A percentile compares a stretch with the other conserved stretches of the same genome.
phyloP scores from a whole-genome alignment of 2,888 invertebrate species.

The Ichneumoninae sp. region DNA sequence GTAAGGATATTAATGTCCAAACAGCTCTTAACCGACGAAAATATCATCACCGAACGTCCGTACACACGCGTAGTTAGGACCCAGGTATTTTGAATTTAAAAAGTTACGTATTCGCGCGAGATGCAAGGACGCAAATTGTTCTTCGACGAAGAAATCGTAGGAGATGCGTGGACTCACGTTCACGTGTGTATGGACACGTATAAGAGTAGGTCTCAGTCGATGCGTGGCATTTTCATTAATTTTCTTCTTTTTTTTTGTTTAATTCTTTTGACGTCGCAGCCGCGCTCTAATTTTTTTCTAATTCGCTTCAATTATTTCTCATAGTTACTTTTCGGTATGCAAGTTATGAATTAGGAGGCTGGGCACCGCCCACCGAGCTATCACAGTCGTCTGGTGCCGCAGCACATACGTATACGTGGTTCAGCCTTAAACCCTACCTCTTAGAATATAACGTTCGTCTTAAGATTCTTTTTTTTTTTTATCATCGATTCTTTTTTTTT shows the following conservation, averaged over 20 bases:
- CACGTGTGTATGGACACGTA: constrained; percentile 74
- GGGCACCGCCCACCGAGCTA: constrained; percentile 85
- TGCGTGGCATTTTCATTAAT: constrained; percentile 59
- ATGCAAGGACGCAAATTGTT: constrained; percentile 42
- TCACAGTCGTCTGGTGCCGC: constrained; percentile 84
- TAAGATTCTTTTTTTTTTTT: constrained; percentile 48
- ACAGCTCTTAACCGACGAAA: constrained; percentile 20
- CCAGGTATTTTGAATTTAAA: not conserved
- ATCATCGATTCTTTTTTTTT: constrained; percentile 46
- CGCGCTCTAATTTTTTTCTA: constrained; percentile 55
- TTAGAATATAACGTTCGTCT: constrained; percentile 74
- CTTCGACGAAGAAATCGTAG: constrained; percentile 29
- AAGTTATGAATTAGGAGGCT: constrained; percentile 84
- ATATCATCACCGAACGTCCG: constrained; percentile 36
- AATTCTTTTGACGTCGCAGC: constrained; percentile 42
- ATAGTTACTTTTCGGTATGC: constrained; percentile 78
- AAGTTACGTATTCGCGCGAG: constrained; percentile 26
- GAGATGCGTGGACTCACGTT: constrained; percentile 51
- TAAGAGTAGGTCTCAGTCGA: constrained; percentile 58
- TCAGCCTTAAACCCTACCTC: constrained; percentile 84
- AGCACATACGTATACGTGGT: constrained; percentile 85
- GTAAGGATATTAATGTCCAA: constrained; percentile 23
- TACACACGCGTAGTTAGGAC: constrained; percentile 50
- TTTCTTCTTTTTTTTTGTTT: constrained; percentile 45
- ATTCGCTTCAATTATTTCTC: constrained; percentile 56